Evolutionary conservation across 2,797 vertebrate species (phyloP).

Genomic region (Enteromius paludinosus): DNA sequence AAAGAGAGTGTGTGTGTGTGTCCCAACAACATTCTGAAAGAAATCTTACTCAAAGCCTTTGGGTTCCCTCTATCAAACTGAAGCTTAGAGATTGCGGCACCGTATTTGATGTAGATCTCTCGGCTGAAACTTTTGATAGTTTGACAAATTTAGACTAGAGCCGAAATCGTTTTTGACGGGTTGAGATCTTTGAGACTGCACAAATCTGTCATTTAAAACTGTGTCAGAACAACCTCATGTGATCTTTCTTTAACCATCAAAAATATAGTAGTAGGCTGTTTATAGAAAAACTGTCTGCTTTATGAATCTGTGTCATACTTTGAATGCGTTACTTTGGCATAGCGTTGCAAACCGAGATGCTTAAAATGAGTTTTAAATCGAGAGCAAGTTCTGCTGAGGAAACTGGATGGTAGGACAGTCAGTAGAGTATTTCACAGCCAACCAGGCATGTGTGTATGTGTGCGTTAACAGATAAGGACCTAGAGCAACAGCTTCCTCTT

Average conservation of each 20-base stretch:
- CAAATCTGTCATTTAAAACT: conserved; percentile 47
- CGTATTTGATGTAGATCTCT: conserved; percentile 37
- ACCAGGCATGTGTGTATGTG: conserved; percentile 11
- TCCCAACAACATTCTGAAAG: conserved; percentile 1
- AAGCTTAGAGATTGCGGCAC: conserved; percentile 4
- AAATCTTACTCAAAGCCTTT: conserved; percentile 22
- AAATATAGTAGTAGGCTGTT: conserved; percentile 2
- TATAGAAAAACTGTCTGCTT: background rate
- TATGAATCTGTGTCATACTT: conserved; percentile 12
- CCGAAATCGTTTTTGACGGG: conserved; percentile 30
- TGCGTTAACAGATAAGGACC: conserved; percentile 37
- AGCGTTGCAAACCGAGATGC: background rate
- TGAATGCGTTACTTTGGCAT: background rate
- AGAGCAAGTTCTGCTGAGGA: background rate
- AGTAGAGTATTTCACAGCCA: conserved; percentile 14
- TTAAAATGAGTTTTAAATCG: background rate
- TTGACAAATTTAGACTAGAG: conserved; percentile 37
- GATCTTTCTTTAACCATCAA: conserved; percentile 4
- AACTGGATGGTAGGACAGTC: background rate
- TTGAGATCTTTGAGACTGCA: conserved; percentile 27
- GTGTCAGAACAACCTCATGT: conserved; percentile 25
- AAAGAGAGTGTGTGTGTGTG: background rate
- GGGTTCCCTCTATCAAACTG: conserved; percentile 26
- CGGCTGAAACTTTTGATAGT: conserved; percentile 37
- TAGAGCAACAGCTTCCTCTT: background rate